Conservation (phyloP, 2,113 vertebrate species). For the Anarhynchus alexandrinus region DNA sequence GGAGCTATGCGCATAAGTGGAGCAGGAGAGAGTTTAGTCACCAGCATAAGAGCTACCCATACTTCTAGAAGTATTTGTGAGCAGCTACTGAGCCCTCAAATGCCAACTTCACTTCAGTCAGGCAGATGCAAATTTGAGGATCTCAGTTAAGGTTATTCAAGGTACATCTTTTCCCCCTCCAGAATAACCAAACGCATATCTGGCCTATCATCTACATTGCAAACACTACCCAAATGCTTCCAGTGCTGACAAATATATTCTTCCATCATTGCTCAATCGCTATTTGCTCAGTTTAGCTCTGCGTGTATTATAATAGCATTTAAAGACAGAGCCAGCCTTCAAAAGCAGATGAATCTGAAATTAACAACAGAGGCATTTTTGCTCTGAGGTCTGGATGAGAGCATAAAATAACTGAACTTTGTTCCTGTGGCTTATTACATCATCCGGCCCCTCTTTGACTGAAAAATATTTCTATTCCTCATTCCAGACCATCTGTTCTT, state of each 20-base stretch:
- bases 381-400: constrained; percentile 47
- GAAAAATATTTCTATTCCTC: constrained; percentile 67
- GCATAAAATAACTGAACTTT: constrained; percentile 63
- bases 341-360: constrained; percentile 43
- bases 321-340: constrained; percentile 26
- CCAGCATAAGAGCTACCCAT: not conserved
- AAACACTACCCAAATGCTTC: not conserved
- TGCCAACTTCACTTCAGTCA: not conserved
- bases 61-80: not conserved
- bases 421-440: constrained; percentile 66
- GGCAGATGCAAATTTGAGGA: not conserved
- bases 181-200: not conserved
- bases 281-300: not conserved
- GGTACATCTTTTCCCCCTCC: not conserved
- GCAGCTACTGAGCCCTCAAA: not conserved
- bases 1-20: rapidly evolving
- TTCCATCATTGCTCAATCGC: constrained; percentile 2
- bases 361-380: constrained; percentile 55
- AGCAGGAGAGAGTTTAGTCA: not conserved
- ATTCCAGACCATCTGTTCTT: constrained; percentile 63
- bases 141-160: not conserved
- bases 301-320: not conserved
- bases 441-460: constrained; percentile 32
- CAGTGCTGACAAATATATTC: constrained; percentile 23
- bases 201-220: not conserved